A percentile compares a stretch with the other conserved stretches of the same genome.
These are phyloP conservation scores for Crotalus viridis DNA, from an alignment of 2,113 vertebrate species.

Conservation along the genomic window DNA sequence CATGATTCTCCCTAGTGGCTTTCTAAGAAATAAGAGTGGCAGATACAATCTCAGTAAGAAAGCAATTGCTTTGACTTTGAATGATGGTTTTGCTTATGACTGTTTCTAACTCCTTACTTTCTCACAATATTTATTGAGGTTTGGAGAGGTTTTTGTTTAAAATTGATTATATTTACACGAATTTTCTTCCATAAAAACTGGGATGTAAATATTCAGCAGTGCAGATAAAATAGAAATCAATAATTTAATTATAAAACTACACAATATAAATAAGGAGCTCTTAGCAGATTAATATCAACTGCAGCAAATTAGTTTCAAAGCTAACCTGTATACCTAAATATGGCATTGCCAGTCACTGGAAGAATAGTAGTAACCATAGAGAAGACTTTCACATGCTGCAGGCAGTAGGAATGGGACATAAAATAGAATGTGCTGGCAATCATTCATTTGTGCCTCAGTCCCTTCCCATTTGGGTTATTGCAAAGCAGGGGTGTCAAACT, in stretches of 20 bases:
- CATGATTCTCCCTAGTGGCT: too few species aligned
- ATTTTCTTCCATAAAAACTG: not conserved
- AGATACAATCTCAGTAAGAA: not conserved
- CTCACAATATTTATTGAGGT: not conserved
- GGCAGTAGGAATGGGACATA: not conserved
- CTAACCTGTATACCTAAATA: not conserved
- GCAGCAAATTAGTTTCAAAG: not conserved
- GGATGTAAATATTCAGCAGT: not conserved
- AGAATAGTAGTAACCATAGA: not conserved
- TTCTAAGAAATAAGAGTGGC: not conserved
- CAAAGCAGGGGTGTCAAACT: too few species aligned
- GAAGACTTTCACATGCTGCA: not conserved
- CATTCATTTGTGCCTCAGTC: not conserved
- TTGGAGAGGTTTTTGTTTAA: not conserved
- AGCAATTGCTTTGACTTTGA: not conserved
- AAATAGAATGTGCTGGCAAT: not conserved
- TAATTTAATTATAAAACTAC: not conserved
- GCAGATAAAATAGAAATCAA: not conserved
- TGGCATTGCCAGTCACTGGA: not conserved
- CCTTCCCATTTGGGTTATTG: not conserved
- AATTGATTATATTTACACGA: not conserved
- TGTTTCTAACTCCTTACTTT: not conserved
- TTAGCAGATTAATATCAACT: not conserved
- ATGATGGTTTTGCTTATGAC: not conserved
- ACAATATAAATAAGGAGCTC: not conserved